These are phyloP conservation scores for Kryptopterus vitreolus DNA, from an alignment of 2,797 vertebrate genomes.

Conservation along the genomic window DNA sequence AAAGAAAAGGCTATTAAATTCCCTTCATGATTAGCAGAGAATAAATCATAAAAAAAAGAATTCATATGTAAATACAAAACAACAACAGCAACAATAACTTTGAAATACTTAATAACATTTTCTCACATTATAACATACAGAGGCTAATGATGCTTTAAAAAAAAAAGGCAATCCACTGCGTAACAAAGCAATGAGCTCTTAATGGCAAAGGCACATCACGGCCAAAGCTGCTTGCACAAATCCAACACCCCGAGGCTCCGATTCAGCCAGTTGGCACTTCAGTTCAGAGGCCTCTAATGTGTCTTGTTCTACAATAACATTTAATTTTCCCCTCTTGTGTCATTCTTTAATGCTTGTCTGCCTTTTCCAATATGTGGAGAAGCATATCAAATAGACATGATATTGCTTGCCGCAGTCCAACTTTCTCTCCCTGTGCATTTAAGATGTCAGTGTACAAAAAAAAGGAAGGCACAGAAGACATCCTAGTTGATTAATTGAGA, in stretches of 20 bases:
- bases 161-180: conserved; percentile 20
- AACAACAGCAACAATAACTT: neutral
- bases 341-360: neutral
- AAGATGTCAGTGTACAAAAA: neutral
- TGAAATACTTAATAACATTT: neutral
- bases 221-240: conserved; percentile 16
- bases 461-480: neutral
- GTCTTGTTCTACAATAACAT: conserved; percentile 19
- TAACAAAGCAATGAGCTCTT: conserved; percentile 3
- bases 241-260: neutral
- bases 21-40: neutral
- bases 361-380: conserved; percentile 10
- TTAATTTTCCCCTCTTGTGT: conserved; percentile 5
- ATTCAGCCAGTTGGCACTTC: conserved; percentile 18
- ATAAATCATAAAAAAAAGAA: neutral
- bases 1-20: neutral
- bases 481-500: neutral
- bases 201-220: conserved; percentile 15
- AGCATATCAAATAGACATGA: conserved; percentile 1
- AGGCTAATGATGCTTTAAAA: conserved; percentile 11
- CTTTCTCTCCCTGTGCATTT: neutral
- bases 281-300: neutral
- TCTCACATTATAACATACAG: conserved; percentile 20
- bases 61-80: neutral
- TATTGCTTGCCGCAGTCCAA: neutral